Conservation (phyloP, 2,888 invertebrate species). For the Andricus quercusramuli region DNA sequence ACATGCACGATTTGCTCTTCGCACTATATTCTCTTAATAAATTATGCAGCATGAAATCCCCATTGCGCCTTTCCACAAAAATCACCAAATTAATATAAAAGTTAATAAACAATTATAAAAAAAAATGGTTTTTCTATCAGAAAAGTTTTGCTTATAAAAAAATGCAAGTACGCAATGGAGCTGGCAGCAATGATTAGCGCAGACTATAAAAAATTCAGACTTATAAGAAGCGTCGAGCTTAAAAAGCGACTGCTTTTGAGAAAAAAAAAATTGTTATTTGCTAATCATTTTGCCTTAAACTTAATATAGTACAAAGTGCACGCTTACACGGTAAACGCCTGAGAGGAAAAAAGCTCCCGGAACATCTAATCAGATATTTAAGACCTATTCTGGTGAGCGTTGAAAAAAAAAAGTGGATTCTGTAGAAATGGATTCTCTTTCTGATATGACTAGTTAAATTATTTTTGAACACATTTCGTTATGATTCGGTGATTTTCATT, state of each 20-base stretch:
- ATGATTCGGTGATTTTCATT: constrained; percentile 7
- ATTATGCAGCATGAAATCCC: constrained; percentile 20
- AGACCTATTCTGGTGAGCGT: not conserved
- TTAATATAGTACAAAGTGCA: constrained; percentile 51
- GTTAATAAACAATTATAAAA: not conserved
- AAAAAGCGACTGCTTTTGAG: constrained; percentile 15
- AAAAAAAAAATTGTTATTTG: constrained; percentile 8
- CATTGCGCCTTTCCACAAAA: constrained; percentile 12
- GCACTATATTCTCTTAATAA: constrained; percentile 37
- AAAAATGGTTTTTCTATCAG: not conserved
- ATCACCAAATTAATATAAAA: not conserved
- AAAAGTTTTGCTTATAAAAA: not conserved
- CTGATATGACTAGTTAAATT: constrained; percentile 37
- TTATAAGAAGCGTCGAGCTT: constrained; percentile 5
- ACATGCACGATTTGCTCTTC: constrained; percentile 39
- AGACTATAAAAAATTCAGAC: constrained; percentile 30
- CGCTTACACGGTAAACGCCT: constrained; percentile 68
- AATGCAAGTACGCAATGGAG: constrained; percentile 24
- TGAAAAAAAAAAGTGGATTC: constrained; percentile 30
- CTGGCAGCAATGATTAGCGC: constrained; percentile 20
- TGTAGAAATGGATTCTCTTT: constrained; percentile 32
- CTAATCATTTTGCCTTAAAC: constrained; percentile 28
- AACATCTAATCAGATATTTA: constrained; percentile 29
- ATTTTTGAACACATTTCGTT: constrained; percentile 34
- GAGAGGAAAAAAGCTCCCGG: constrained; percentile 32